Conservation (phyloP, 2,888 invertebrate species). For the Drosophila imparisetae region DNA sequence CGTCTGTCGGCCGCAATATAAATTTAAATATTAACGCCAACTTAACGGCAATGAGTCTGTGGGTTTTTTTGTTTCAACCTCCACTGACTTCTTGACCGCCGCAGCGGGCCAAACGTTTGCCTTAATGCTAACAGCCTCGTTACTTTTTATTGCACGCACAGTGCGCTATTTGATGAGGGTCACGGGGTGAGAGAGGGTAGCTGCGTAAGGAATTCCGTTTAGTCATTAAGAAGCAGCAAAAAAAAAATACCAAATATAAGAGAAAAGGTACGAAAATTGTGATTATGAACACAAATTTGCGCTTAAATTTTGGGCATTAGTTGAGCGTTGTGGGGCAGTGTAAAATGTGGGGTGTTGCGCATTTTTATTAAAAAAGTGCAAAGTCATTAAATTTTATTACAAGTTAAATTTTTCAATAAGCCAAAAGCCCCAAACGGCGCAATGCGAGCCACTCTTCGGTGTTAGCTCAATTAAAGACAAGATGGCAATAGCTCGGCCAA, state of each 20-base stretch:
- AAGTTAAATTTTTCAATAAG: slow-evolving; percentile 79
- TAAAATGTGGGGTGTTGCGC: slow-evolving; percentile 1
- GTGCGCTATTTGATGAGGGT: slow-evolving; percentile 15
- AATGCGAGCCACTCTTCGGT: background rate
- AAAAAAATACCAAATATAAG: slow-evolving; percentile 11
- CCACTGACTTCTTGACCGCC: slow-evolving; percentile 56
- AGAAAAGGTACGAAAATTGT: slow-evolving; percentile 75
- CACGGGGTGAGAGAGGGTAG: slow-evolving; percentile 9
- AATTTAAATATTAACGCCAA: slow-evolving; percentile 78
- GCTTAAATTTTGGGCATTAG: slow-evolving; percentile 68
- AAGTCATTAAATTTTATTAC: slow-evolving; percentile 78
- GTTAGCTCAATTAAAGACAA: slow-evolving; percentile 33
- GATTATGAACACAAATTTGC: slow-evolving; percentile 78
- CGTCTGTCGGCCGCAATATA: slow-evolving; percentile 64
- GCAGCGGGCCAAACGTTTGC: slow-evolving; percentile 60
- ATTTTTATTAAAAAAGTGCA: slow-evolving; percentile 75
- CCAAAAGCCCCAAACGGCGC: slow-evolving; percentile 23
- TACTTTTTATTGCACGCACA: slow-evolving; percentile 80
- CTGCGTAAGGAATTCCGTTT: slow-evolving; percentile 50
- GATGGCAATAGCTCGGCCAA: background rate
- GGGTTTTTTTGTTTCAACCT: slow-evolving; percentile 54
- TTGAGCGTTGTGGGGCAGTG: slow-evolving; percentile 10
- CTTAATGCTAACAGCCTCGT: slow-evolving; percentile 80
- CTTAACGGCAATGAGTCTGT: slow-evolving; percentile 75
- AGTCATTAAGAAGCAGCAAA: slow-evolving; percentile 63